Conservation (phyloP, 2,888 invertebrate species). For the Erannis defoliaria region DNA sequence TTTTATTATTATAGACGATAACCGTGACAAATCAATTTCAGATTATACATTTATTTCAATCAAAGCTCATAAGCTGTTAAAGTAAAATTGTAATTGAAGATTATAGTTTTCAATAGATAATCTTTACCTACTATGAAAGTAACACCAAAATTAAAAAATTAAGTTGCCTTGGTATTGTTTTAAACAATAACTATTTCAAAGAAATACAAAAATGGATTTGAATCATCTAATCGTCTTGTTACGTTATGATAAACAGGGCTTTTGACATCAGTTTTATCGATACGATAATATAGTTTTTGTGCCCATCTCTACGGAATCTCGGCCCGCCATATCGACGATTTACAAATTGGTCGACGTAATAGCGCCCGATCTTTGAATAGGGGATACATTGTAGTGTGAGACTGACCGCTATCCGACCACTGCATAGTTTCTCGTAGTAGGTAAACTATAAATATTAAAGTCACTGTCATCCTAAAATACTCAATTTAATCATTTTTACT, state of each 20-base stretch:
- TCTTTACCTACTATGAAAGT: no score
- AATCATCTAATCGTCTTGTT: neutral
- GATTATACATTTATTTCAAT: no score
- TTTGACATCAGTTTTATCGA: constrained; percentile 10
- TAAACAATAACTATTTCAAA: no score
- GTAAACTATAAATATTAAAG: neutral
- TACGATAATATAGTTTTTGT: constrained; percentile 14
- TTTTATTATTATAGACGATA: neutral
- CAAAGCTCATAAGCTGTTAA: no score
- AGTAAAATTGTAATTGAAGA: no score
- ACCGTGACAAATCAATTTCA: no score
- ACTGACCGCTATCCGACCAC: constrained; percentile 10
- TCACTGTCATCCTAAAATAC: neutral
- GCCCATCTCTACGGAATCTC: constrained; percentile 59
- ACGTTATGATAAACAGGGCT: neutral
- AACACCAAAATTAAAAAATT: no score
- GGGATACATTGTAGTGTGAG: constrained; percentile 48
- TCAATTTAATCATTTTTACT: no score
- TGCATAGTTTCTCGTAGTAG: neutral
- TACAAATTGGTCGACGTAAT: constrained; percentile 67
- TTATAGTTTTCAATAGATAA: no score
- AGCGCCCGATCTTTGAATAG: constrained; percentile 59
- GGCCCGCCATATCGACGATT: constrained; percentile 63
- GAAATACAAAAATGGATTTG: no score
- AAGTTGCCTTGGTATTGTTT: no score